Evolutionary conservation across 2,888 invertebrate genomes (phyloP), one percentile per base, ranked within the genome.

Genomic region (Pseudococcus viburni): DNA sequence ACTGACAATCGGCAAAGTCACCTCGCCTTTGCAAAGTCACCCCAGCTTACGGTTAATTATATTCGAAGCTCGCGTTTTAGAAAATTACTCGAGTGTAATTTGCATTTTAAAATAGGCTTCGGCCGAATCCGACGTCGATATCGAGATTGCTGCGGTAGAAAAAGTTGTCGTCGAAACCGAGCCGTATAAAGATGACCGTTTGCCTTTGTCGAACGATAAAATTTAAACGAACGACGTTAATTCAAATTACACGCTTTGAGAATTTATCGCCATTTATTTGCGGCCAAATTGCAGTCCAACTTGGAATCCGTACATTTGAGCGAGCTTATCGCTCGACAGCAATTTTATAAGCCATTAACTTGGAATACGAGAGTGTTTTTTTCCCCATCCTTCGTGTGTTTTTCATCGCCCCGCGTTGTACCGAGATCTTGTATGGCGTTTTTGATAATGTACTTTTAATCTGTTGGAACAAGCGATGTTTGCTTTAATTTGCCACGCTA

Each of bases 401-500:
- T 42, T 80, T 80, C 33, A 80, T 39, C 17, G 42, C 33, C 9
- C 8, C 46, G 19, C 42, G 26, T 33, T 9, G 9, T 42, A 42
- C 42, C 42, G 19, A 83, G 46, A 83, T 83, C 80, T 83, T 46
- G 80, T 46, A 46, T 42, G 80, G 80, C 22, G n/a, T 83, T 83
- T 83, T 83, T 83, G 80, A 83, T 83, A 83, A 83, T 83, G 80
- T 26, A 83, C 80, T 83, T 83, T 83, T 83, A 83, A 83, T 83
- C 80, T 83, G 46, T 46, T 46, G 80, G 46, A 83, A 83, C 80
- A 83, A 83, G 80, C 80, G 7, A 83, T 17, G 80, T 83, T 19
- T 83, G 80, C 17, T 83, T 83, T 83, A 83, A 83, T 83, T 83
- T 46, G 80, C 22, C 6, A 19, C 46, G 80, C 22, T 19, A 11